Percentiles rank a stretch among this genome's conserved stretches.
Conservation (phyloP, 2,888 invertebrate species). For the Drosophila recens region DNA sequence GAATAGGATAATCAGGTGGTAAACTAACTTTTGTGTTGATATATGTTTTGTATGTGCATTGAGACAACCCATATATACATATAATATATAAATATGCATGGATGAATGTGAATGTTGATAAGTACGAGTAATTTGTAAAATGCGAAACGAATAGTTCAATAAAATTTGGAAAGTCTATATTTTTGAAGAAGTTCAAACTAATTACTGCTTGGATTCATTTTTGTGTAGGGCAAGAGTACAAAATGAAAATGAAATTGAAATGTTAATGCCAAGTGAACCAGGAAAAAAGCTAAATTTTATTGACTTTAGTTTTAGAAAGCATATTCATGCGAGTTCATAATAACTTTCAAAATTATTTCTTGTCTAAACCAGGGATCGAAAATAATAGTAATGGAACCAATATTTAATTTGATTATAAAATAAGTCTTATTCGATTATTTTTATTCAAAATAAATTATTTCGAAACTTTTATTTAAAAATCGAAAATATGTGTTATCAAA, state of each 20-base stretch:
- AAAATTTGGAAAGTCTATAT: conserved; percentile 14
- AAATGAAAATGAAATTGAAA: conserved; percentile 24
- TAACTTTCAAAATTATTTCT: conserved; percentile 27
- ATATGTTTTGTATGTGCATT: conserved; percentile 64
- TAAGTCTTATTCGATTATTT: too few species aligned
- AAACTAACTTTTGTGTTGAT: conserved; percentile 60
- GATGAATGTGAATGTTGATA: conserved; percentile 48
- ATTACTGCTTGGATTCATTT: conserved; percentile 24
- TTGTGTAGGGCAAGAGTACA: conserved; percentile 44
- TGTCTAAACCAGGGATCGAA: conserved; percentile 11
- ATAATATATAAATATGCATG: conserved; percentile 18
- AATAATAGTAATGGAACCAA: too few species aligned
- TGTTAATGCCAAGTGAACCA: conserved; percentile 39
- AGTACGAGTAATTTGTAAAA: conserved; percentile 41
- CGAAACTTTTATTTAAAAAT: too few species aligned
- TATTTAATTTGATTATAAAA: too few species aligned
- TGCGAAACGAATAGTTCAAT: conserved; percentile 41
- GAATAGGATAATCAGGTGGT: conserved; percentile 55
- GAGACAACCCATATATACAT: conserved; percentile 16
- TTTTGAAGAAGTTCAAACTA: conserved; percentile 26
- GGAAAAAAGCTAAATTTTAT: conserved; percentile 22
- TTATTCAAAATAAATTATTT: too few species aligned
- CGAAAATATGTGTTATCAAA: too few species aligned
- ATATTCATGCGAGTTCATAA: neutral
- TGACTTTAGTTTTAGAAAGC: conserved; percentile 22